Base-by-base conservation (phyloP, 1,140 invertebrate genomes). In the Berghia stephanieae region DNA sequence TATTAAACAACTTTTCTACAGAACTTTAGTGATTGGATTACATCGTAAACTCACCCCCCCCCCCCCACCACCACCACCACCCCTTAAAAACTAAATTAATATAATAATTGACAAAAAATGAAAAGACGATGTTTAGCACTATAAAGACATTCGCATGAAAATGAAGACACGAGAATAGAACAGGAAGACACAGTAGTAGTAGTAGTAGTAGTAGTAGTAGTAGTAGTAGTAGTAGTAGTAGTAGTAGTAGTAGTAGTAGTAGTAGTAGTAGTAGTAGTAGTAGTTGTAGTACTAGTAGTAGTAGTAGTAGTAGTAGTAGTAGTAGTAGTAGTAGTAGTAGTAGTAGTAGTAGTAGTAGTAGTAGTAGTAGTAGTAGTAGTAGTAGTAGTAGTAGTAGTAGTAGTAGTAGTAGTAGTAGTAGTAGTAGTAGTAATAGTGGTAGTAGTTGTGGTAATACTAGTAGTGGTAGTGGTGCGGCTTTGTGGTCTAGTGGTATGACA, bases 121-220 rank as follows among this genome's bases (percentile, higher is more conserved):
- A n/a, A n/a, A n/a, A n/a, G n/a, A n/a, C n/a, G n/a, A n/a, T n/a
- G n/a, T n/a, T n/a, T n/a, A n/a, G n/a, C n/a, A n/a, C n/a, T n/a
- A n/a, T n/a, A n/a, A n/a, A n/a, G n/a, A n/a, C n/a, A n/a, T n/a
- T n/a, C n/a, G n/a, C n/a, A n/a, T n/a, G n/a, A n/a, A n/a, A n/a
- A n/a, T n/a, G n/a, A n/a, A n/a, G n/a, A n/a, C n/a, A n/a, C n/a
- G n/a, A n/a, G n/a, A n/a, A n/a, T n/a, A n/a, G n/a, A 70, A 55
- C 10, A 63, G 60, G 10, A 63, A 27, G 13, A 63, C 13, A 27
- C 27, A 63, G 60, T 63, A 63, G 60, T 63, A 63, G 71, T 55
- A 73, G 71, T 73, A 73, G 71, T 73, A 73, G 71, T 55, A 73
- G 71, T 73, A 73, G 71, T 73, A 73, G 71, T 73, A 73, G 71